Base-by-base conservation (phyloP, 2,797 vertebrate genomes). In the Rhincodon typus region DNA sequence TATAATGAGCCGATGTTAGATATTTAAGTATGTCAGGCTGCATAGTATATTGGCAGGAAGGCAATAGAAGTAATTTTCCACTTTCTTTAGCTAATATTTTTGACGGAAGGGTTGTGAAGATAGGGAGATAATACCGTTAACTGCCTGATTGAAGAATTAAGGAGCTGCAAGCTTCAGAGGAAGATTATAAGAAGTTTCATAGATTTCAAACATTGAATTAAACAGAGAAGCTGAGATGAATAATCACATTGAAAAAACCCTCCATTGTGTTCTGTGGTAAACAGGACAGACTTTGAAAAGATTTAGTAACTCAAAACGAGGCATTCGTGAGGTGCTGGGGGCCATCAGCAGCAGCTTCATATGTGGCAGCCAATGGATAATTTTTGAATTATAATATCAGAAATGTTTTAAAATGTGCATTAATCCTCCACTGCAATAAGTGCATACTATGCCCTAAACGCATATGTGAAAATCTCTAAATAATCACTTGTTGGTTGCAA, bases 371-470 rank as follows among this genome's bases (percentile, higher is more conserved):
- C 88, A 91, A 66, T 91, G 13, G 88, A 57, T 57, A 13, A 90
- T 57, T 8, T 57, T 13, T 88, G 86, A 88, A 30, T 66, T 62
- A 30, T 90, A 90, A 34, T n/a, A 91, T 91, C 27, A 66, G 62
- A 91, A 91, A 91, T 66, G 53, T 34, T 91, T 91, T 66, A 91
- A 91, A 91, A 91, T 34, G 53, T 57, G 66, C 57, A 66, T 34
- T 91, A 34, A 57, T n/a, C 87, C 87, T 62, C 57, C 87, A 62
- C 62, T 62, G n/a, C 15, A 90, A 90, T 90, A 90, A 90, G 34
- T 90, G 46, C 57, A 62, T 6, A 30, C 57, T 34, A 21, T 66
- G 3, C 15, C 62, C 88, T n/a, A 91, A 91, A 66, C n/a, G 88
- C 53, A n/a, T 38, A 62, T 91, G 57, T 91, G 30, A 66, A 91